phyloP scores from a whole-genome alignment of 2,888 invertebrate species.

The Melieria picta region DNA sequence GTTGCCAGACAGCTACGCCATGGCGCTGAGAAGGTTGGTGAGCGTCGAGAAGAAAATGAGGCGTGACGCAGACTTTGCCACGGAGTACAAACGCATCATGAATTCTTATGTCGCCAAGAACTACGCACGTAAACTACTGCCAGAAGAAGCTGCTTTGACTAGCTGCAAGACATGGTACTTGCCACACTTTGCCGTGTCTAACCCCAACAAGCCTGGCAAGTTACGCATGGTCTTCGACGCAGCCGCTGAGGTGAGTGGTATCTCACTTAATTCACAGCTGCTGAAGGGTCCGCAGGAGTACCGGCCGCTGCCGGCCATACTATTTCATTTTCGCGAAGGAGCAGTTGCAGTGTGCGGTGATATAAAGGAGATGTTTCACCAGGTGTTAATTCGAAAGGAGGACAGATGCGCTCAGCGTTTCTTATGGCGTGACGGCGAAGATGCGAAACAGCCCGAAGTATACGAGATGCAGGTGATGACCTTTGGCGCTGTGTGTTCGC shows the following conservation, averaged over 20 bases:
- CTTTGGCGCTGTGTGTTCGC: constrained; percentile 35
- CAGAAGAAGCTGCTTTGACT: not conserved
- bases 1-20: constrained; percentile 22
- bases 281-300: constrained; percentile 54
- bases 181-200: constrained; percentile 51
- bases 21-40: constrained; percentile 1
- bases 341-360: constrained; percentile 52
- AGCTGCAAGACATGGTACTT: constrained; percentile 46
- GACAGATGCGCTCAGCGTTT: constrained; percentile 35
- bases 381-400: constrained; percentile 45
- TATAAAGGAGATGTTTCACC: constrained; percentile 51
- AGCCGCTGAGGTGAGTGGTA: constrained; percentile 47
- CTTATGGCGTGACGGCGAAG: constrained; percentile 33
- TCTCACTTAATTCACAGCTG: constrained; percentile 39
- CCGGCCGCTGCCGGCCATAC: constrained; percentile 52
- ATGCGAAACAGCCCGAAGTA: not conserved
- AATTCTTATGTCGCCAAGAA: not conserved
- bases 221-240: constrained; percentile 54
- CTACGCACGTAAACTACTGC: not conserved
- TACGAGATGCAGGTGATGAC: constrained; percentile 9
- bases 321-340: constrained; percentile 56
- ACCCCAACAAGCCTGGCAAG: constrained; percentile 50
- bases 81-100: not conserved
- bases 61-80: not conserved
- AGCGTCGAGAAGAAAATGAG: not conserved